Evolutionary conservation across 2,797 vertebrate genomes (phyloP).

Genomic region (Tokudaia muenninki): DNA sequence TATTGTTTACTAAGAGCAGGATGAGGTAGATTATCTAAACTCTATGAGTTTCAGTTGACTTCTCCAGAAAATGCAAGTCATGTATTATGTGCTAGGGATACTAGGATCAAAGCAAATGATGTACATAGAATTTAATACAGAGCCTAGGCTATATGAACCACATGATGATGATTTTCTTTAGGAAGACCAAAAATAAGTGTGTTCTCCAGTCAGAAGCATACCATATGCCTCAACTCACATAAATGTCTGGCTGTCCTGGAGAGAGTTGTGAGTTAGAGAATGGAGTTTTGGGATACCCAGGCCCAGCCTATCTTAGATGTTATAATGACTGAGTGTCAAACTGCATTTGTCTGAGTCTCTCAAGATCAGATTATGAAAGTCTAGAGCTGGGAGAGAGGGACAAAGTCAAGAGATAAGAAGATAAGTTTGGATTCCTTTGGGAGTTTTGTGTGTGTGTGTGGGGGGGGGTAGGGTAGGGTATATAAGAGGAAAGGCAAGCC

Average conservation of each 20-base stretch:
- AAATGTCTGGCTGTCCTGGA: not conserved
- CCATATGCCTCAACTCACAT: not conserved
- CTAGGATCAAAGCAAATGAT: not conserved
- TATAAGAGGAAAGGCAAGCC: not conserved
- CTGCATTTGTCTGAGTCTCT: not conserved
- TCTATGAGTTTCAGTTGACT: not conserved
- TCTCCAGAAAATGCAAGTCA: not conserved
- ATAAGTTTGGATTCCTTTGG: not conserved
- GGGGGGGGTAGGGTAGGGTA: not conserved
- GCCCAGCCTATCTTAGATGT: not conserved
- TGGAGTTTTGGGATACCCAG: not conserved
- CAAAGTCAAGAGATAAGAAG: not conserved
- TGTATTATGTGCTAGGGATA: not conserved
- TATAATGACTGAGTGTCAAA: not conserved
- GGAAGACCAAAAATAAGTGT: not conserved
- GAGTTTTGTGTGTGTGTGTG: too few species aligned
- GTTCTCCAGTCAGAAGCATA: not conserved
- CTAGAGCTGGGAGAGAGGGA: not conserved
- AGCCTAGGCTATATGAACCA: not conserved
- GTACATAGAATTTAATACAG: not conserved
- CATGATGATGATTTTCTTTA: not conserved
- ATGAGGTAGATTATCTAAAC: slow-evolving; percentile 19
- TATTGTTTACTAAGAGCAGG: not conserved
- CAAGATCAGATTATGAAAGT: not conserved
- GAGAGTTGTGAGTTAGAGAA: not conserved